Base-by-base conservation (phyloP, 2,888 invertebrate genomes). In the Ichneumoninae sp. region DNA sequence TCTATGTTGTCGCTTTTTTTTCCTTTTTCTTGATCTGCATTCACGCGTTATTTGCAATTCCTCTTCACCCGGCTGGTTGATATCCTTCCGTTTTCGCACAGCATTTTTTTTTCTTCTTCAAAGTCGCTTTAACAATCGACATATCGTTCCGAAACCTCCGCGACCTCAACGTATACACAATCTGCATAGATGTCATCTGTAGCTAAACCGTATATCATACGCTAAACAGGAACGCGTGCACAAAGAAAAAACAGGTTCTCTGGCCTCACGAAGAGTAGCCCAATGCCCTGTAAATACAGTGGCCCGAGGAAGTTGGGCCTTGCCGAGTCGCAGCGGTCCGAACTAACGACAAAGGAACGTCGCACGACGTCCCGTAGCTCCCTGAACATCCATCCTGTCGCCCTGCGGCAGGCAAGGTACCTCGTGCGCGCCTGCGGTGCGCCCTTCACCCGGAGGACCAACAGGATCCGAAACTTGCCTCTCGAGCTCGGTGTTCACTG, bases 401-500 rank as follows among this genome's bases (percentile, higher is more conserved):
- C 44, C 40, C 40, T 44, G 47, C 22, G 22, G 26, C 62, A 71
- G 52, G 44, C 66, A 79, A 36, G 57, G 44, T 80, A 80, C 74
- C 74, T 72, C 80, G 13, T 65, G 81, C 19, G 76, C 33, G 54
- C 75, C 78, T 71, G 82, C 72, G 77, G 80, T 75, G 82, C 78
- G 83, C 71, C 57, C 57, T 65, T 78, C 82, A 78, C 60, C 52
- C 22, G n/a, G 44, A 47, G 57, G 57, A 57, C 81, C 60, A 62
- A 76, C 68, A 30, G 76, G 60, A 33, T 60, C 76, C 78, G 71
- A 82, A 85, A 71, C 54, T 76, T 57, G 79, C 82, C 85, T 82
- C 87, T 82, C 79, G 83, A 88, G 85, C 83, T 86, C 79, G 83
- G 72, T 87, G 86, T 82, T 81, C 83, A 72, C 85, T 86, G 87